Evolutionary conservation across 2,888 invertebrate species (phyloP), one percentile per base, ranked within the genome.

Genomic region (Malthinus seriepunctatus): DNA sequence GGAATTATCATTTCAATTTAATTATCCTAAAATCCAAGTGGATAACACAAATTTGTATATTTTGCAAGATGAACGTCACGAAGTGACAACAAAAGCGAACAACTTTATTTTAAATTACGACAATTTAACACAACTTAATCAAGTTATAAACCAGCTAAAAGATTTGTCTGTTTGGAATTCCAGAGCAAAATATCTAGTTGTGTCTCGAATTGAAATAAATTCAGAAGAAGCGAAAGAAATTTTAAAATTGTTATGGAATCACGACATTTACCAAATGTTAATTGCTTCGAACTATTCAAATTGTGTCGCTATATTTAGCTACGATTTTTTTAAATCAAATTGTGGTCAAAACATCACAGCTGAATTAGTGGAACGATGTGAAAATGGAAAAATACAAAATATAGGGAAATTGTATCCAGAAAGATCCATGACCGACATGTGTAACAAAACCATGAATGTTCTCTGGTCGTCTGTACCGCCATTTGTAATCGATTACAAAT

Each of bases 21-120:
- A 50, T 3, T 32, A 38, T 15, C 45, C 52, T 10, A 52, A 52
- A 37, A 45, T 52, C 8, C 33, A 12, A 4, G 6, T 48, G 23
- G 39, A 54, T 33, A 14, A 1, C n/a, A 15, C 12, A 39, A 32
- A 15, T n/a, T 33, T 11, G 1, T 6, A 35, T 23, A 15, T 12
- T 15, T 39, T 33, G 8, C 39, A 42, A 33, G 33, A 7, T 9
- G 35, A 39, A 14, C 39, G 0, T n/a, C 7, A 14, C 1, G 9
- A 14, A 4, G 10, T 52, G 6, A 33, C 33, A 3, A 31, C 4
- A 8, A 51, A 47, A 48, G 23, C 46, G 8, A 51, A 57, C 15
- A 47, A 48, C 33, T 57, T 52, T 11, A 12, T 57, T 7, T 32
- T 57, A 9, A 9, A 8, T 15, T 57, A 57, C 46, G 1, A 52